Evolutionary conservation across 2,888 invertebrate species (phyloP).

Genomic region (Mythimna loreyi): DNA sequence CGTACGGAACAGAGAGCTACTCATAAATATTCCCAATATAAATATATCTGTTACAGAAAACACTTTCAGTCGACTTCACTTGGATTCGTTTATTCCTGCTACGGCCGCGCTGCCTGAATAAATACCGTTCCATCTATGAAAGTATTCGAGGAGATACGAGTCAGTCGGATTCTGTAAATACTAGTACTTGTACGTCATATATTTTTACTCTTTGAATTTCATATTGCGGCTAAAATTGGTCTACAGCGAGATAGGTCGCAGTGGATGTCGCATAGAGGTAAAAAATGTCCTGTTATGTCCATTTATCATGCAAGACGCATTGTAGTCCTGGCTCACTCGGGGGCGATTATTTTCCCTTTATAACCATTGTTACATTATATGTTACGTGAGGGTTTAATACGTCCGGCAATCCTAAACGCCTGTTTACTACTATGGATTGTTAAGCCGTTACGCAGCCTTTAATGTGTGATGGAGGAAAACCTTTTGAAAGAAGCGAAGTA

Average conservation of each 20-base stretch:
- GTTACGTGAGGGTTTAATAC: conserved; percentile 54
- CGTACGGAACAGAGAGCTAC: conserved; percentile 30
- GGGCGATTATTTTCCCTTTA: conserved; percentile 69
- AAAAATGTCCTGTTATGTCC: conserved; percentile 64
- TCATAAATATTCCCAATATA: conserved; percentile 61
- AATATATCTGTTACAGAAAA: conserved; percentile 60
- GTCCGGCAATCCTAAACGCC: conserved; percentile 53
- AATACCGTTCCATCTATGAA: conserved; percentile 67
- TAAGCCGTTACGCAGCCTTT: conserved; percentile 25
- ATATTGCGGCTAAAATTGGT: conserved; percentile 69
- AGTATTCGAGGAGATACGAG: conserved; percentile 63
- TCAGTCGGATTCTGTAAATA: conserved; percentile 64
- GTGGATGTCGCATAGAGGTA: conserved; percentile 56
- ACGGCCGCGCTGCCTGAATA: conserved; percentile 64
- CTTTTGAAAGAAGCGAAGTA: conserved; percentile 15
- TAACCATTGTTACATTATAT: conserved; percentile 60
- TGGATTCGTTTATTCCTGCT: conserved; percentile 62
- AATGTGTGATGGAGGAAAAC: conserved; percentile 12
- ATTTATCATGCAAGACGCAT: conserved; percentile 72
- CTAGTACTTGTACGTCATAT: conserved; percentile 59
- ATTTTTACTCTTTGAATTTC: conserved; percentile 75
- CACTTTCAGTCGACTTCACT: conserved; percentile 62
- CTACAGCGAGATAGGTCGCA: conserved; percentile 44
- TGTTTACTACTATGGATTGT: conserved; percentile 49
- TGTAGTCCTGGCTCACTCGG: conserved; percentile 62